Percentiles rank a stretch among this genome's conserved stretches.
Evolutionary conservation across 2,888 invertebrate species (phyloP).

Genomic region (Mesorhabditis belari): DNA sequence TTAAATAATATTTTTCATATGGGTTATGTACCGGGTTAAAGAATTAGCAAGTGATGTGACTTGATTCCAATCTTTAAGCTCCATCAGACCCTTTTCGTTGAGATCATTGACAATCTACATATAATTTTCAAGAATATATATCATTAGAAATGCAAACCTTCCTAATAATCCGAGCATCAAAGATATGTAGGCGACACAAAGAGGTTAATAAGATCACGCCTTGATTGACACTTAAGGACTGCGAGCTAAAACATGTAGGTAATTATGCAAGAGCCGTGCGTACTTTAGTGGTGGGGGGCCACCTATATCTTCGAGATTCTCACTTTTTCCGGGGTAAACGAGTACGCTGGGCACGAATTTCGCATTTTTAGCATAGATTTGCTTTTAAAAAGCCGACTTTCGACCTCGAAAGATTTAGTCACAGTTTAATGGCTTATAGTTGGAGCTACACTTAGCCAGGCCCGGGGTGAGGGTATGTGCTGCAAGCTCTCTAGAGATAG

Average conservation of each 20-base stretch:
- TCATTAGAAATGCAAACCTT: not conserved
- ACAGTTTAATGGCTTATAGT: no score
- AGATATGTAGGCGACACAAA: not conserved
- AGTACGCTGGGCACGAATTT: no score
- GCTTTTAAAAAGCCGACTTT: no score
- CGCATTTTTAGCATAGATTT: no score
- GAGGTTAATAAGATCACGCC: not conserved
- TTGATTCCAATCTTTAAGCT: not conserved
- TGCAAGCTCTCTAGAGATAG: no score
- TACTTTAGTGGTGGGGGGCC: not conserved
- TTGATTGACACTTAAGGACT: not conserved
- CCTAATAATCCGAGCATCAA: not conserved
- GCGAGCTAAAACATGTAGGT: not conserved
- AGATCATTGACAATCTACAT: not conserved
- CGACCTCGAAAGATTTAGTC: no score
- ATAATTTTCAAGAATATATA: not conserved
- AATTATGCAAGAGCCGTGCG: not conserved
- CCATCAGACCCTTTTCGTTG: not conserved
- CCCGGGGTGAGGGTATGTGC: no score
- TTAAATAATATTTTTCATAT: not conserved
- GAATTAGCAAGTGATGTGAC: not conserved
- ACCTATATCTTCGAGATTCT: not conserved
- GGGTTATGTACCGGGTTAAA: not conserved
- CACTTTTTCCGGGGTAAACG: no score
- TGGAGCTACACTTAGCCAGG: no score